Evolutionary conservation across 2,113 vertebrate genomes (phyloP), one percentile per base, ranked within the genome.

Genomic region (Agelaius tricolor): DNA sequence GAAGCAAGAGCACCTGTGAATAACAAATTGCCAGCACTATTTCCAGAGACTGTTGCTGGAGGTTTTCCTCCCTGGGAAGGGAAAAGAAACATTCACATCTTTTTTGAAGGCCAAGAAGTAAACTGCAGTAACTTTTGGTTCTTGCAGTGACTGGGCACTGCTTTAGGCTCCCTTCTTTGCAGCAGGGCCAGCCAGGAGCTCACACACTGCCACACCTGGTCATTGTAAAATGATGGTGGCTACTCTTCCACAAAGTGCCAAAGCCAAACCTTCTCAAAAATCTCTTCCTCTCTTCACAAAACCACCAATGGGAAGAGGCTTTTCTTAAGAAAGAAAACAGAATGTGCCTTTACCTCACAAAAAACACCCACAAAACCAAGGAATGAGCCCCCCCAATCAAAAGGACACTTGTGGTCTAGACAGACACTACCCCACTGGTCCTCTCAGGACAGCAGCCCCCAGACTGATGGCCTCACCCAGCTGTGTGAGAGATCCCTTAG

Each of bases 201-300:
- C 2, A 0, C 35, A n/a, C 14, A 1, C 7, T 11, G 37, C 33
- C 23, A 14, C 22, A 18, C 30, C 19, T 2, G 15, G 22, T 54
- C 4, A 10, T 3, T 30, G 54, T 19, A 57, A 73, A 74, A 10
- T 0, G 0, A 11, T 0, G 0, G 13, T 3, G 33, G 28, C n/a
- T 54, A 33, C 59, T 43, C 84, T 49, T 66, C 27, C 65, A 52
- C 28, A 3, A 61, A 46, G 54, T 7, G 39, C 21, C 41, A 66
- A 63, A 82, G 13, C 19, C 61, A 71, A 66, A 54, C 15, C 46
- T 69, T 24, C 19, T 31, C 37, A 51, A 54, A 58, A 59, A 55
- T 16, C 52, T 51, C 82, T 54, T 84, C 27, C 54, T 41, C 37
- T 46, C 33, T 26, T 78, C 33, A 35, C 26, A 59, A 82, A 78